phyloP scores from a whole-genome alignment of 2,113 vertebrate genomes.

The Periophthalmus modestus region DNA sequence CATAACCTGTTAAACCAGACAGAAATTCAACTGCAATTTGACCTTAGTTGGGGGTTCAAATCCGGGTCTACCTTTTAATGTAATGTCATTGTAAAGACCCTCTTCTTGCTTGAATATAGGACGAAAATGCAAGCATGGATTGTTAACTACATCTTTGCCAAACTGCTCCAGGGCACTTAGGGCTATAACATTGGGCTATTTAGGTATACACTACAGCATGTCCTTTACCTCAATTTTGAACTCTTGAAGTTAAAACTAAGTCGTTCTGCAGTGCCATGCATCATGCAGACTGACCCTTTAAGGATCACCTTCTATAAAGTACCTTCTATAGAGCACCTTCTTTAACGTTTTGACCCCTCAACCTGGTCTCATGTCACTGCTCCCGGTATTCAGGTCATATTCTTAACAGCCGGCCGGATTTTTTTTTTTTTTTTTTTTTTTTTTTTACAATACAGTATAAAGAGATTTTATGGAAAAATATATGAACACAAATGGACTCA shows the following conservation, averaged over 20 bases:
- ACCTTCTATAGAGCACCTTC: slow-evolving; percentile 10
- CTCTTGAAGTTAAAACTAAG: background rate
- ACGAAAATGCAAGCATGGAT: background rate
- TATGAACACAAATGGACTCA: too few relatives aligned
- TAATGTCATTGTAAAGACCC: too few relatives aligned
- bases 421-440: background rate
- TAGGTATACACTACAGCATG: background rate
- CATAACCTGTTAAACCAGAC: too few relatives aligned
- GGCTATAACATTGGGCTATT: too few relatives aligned
- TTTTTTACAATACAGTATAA: too few relatives aligned
- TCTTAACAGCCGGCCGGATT: slow-evolving; percentile 6
- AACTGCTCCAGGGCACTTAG: background rate
- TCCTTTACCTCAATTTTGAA: background rate
- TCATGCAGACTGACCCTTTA: background rate
- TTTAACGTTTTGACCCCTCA: background rate
- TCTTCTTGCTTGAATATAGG: background rate
- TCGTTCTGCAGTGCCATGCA: background rate
- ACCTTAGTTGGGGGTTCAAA: too few relatives aligned
- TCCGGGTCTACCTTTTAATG: too few relatives aligned
- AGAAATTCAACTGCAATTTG: too few relatives aligned
- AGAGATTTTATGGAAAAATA: too few relatives aligned
- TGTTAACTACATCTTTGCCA: background rate
- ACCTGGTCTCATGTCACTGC: slow-evolving; percentile 12
- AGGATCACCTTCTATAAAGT: slow-evolving; percentile 1
- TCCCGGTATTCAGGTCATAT: slow-evolving; percentile 25